Conservation (phyloP, 2,113 vertebrate genomes). For the Megaceryle torquata region DNA sequence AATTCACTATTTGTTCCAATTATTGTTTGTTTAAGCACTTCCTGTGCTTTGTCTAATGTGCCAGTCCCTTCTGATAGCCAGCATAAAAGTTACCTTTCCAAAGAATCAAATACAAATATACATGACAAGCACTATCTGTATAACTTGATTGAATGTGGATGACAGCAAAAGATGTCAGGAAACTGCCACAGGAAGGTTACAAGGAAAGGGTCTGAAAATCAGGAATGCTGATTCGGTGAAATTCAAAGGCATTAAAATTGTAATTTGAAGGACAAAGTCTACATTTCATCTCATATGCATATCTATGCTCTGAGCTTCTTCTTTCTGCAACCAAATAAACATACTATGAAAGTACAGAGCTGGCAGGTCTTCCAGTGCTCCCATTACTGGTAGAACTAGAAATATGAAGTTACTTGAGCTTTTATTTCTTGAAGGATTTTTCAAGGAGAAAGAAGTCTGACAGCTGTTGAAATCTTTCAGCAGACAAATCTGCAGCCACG, state of each 20-base stretch:
- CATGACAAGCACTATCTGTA: background rate
- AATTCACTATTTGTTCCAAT: background rate
- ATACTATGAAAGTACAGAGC: background rate
- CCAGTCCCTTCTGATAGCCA: background rate
- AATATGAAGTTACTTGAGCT: background rate
- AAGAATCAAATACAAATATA: background rate
- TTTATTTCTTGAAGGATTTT: background rate
- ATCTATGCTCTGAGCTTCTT: background rate
- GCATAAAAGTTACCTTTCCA: background rate
- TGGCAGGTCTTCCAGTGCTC: background rate
- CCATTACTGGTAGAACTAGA: background rate
- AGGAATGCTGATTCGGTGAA: background rate
- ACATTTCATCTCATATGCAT: background rate
- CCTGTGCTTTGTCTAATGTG: background rate
- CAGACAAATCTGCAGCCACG: background rate
- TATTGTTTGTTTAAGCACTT: background rate
- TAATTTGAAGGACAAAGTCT: constrained; percentile 9
- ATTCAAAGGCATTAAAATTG: constrained; percentile 18
- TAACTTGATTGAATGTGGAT: background rate
- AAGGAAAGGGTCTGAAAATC: background rate
- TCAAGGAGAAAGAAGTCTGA: background rate
- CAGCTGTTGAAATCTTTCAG: background rate
- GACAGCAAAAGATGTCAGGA: background rate
- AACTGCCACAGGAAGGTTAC: background rate
- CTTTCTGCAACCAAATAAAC: background rate